Evolutionary conservation across 1,140 invertebrate genomes (phyloP), one percentile per base, ranked within the genome.

Genomic region (Panulirus ornatus): DNA sequence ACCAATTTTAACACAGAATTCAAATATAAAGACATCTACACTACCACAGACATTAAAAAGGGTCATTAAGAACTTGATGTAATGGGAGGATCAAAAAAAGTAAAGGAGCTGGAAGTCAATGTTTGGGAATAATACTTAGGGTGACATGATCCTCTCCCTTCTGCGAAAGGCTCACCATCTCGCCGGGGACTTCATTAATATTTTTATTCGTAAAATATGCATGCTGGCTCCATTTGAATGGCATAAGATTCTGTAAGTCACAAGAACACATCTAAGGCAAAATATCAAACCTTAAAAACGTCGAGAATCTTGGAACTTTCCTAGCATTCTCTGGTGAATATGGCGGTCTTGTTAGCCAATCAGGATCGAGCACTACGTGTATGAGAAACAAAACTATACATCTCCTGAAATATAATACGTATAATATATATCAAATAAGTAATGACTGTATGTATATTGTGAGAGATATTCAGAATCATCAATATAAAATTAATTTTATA

Each of bases 261-360:
- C 2, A 40, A 54, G 70, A 54, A 44, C 44, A 58, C 40, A 86
- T 34, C 30, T 34, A 34, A 51, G 73, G 8, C 42, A 2, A 54
- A 76, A 83, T 83, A 82, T 83, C 75, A 58, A 58, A 83, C 88
- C 79, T 89, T 83, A 89, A 89, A 22, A 89, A 54, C 81, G 71
- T 30, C 30, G 88, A 83, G 58, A 42, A 47, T 58, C 79, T 89
- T 58, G 88, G 88, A 89, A 89, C 88, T 89, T 89, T 89, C 88
- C 88, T 89, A 89, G 79, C 76, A 84, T 86, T 86, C 84, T 86
- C 71, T 76, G 84, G 84, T 89, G 88, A 89, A 89, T 89, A 89
- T 89, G 88, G 88, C 88, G 88, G 78, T 89, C 88, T 75, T 30
- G 88, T 75, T 83, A 76, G 70, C 88, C 88, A 89, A 89, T 89